Conservation (phyloP, 2,888 invertebrate species). For the Itoplectis maculator region DNA sequence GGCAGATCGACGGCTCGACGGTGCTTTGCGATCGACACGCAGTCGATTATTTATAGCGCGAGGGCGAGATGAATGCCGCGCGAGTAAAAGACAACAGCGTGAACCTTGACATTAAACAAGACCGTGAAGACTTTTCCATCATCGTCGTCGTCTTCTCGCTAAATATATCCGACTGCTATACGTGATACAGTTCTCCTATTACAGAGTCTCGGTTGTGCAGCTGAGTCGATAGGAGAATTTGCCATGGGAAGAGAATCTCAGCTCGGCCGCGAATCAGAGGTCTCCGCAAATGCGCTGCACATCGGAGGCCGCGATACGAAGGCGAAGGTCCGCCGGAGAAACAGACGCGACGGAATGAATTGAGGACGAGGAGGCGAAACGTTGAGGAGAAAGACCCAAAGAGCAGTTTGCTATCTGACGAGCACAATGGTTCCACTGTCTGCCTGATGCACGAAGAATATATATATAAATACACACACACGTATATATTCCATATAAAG, state of each 20-base stretch:
- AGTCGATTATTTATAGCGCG: constrained; percentile 29
- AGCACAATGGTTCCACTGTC: constrained; percentile 60
- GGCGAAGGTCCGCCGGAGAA: constrained; percentile 8
- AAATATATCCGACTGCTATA: constrained; percentile 19
- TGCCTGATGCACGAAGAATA: constrained; percentile 11
- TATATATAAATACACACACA: background rate
- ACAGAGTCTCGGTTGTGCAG: background rate
- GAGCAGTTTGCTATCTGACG: constrained; percentile 42
- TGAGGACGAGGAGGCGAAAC: constrained; percentile 32
- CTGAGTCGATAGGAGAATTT: constrained; percentile 25
- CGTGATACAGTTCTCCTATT: constrained; percentile 18
- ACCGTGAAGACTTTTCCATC: constrained; percentile 29
- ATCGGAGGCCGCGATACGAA: constrained; percentile 4
- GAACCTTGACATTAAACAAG: constrained; percentile 58
- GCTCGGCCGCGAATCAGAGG: constrained; percentile 15
- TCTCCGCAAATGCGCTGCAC: constrained; percentile 16
- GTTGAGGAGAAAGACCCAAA: constrained; percentile 18
- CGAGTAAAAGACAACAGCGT: constrained; percentile 37
- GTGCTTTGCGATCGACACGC: constrained; percentile 27
- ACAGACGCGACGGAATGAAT: constrained; percentile 3
- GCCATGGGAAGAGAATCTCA: constrained; percentile 12
- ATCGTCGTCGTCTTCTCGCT: constrained; percentile 18
- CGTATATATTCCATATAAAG: constrained; percentile 28
- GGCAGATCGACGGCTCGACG: background rate
- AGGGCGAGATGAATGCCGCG: constrained; percentile 42